phyloP scores from a whole-genome alignment of 1,140 invertebrate genomes.

The Eriocheir sinensis region DNA sequence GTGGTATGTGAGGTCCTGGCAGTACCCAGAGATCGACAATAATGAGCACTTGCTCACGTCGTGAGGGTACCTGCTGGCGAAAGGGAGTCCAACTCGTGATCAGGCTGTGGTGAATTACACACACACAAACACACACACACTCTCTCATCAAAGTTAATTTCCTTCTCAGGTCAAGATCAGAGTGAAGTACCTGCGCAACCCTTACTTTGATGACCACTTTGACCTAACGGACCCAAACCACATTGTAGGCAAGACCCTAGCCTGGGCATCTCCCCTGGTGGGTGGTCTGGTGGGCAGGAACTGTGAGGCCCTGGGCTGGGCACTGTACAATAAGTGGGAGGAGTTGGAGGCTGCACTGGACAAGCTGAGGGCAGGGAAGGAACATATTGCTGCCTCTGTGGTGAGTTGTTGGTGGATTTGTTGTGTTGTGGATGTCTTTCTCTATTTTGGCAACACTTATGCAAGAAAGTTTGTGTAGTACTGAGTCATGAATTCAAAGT shows the following conservation, averaged over 20 bases:
- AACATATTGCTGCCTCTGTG: conserved; percentile 49
- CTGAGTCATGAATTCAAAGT: too few species aligned
- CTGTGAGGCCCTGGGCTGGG: conserved; percentile 87
- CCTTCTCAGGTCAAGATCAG: conserved; percentile 86
- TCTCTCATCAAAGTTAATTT: too few species aligned
- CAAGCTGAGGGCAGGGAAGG: not conserved
- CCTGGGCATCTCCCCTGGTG: conserved; percentile 80
- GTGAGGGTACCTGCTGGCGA: too few species aligned
- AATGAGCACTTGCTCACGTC: too few species aligned
- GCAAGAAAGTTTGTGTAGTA: too few species aligned
- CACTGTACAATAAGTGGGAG: conserved; percentile 87
- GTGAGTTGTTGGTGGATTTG: not conserved
- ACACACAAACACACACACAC: too few species aligned
- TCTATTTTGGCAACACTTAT: too few species aligned
- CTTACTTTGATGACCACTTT: conserved; percentile 93
- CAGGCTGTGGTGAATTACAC: too few species aligned
- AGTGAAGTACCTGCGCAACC: conserved; percentile 90
- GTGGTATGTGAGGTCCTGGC: too few species aligned
- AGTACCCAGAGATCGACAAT: too few species aligned
- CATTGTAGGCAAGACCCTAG: conserved; percentile 91
- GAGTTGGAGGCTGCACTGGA: conserved; percentile 82
- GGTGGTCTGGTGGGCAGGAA: conserved; percentile 85
- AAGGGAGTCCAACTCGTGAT: too few species aligned
- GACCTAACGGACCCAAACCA: conserved; percentile 87
- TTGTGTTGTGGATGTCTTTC: too few species aligned